Base-by-base conservation (phyloP, 1,140 invertebrate species). In the Palaemon carinicauda region DNA sequence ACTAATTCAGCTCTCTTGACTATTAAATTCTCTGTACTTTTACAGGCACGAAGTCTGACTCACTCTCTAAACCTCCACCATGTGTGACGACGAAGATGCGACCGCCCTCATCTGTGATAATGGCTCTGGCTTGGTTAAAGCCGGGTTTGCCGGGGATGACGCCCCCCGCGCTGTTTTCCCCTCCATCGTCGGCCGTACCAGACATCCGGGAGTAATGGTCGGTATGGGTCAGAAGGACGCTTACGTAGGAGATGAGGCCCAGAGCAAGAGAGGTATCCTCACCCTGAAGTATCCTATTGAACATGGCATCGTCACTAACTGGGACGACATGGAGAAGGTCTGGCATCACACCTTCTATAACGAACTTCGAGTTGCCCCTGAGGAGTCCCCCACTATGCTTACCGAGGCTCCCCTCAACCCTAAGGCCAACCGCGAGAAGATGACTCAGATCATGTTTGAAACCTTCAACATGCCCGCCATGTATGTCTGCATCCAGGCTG, bases 321-420 rank as follows among this genome's bases (percentile, higher is more conserved):
- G 97, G 97, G 97, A 98, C 91, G 97, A 98, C 92, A 98, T 98
- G 96, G 96, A 98, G 92, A 97, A 97, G 92, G 97, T 98, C 92
- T 98, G 96, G 96, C 97, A 98, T 93, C 96, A 98, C 93, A 96
- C 96, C 88, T 98, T 98, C 93, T 98, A 98, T 93, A 98, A 97
- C 91, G 97, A 98, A 92, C 93, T 99, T 89, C 96, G 97, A 93
- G 97, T 98, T 87, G 97, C 97, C 56, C 98, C 97, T 31, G 97
- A 98, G 92, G 96, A 98, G 91, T 96, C 97, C 92, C 96, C 97
- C 80, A 96, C 98, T 56, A 94, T 98, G 88, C 93, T 98, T 85
- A 98, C 96, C 29, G 97, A 98, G 92, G 96, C 97, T 85, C 97
- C 97, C 80, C 94, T 98, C 89, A 98, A 98, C 92, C 96, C 96